Conservation (phyloP, 2,113 vertebrate species). For the Hippocampus abdominalis region DNA sequence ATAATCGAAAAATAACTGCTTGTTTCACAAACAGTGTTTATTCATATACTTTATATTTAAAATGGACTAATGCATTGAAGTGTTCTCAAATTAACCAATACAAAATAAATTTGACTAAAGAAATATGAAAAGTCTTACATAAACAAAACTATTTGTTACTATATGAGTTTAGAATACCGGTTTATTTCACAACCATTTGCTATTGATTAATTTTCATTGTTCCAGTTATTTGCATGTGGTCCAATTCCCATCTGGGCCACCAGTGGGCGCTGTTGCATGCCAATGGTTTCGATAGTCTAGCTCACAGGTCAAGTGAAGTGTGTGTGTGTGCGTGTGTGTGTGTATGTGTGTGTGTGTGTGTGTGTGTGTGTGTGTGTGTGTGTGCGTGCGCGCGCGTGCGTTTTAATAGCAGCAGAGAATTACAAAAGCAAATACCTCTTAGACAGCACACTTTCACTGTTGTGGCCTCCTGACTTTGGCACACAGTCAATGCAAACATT, state of each 20-base stretch:
- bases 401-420: background rate
- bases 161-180: too few relatives aligned
- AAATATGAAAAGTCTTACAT: background rate
- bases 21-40: background rate
- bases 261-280: background rate
- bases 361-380: too few relatives aligned
- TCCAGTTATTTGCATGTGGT: background rate
- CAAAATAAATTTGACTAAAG: background rate
- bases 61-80: background rate
- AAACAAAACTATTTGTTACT: background rate
- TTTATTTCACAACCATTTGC: too few relatives aligned
- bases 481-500: background rate
- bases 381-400: background rate
- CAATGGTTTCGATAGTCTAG: background rate
- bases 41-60: background rate
- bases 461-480: conserved; percentile 4
- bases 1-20: background rate
- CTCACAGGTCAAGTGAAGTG: background rate
- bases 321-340: too few relatives aligned
- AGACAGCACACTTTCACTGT: background rate
- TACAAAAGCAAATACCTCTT: background rate
- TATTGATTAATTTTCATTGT: too few relatives aligned
- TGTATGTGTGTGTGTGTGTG: too few relatives aligned
- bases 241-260: background rate
- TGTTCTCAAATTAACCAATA: background rate